phyloP scores from a whole-genome alignment of 1,140 invertebrate species.

The Habropoda laboriosa region DNA sequence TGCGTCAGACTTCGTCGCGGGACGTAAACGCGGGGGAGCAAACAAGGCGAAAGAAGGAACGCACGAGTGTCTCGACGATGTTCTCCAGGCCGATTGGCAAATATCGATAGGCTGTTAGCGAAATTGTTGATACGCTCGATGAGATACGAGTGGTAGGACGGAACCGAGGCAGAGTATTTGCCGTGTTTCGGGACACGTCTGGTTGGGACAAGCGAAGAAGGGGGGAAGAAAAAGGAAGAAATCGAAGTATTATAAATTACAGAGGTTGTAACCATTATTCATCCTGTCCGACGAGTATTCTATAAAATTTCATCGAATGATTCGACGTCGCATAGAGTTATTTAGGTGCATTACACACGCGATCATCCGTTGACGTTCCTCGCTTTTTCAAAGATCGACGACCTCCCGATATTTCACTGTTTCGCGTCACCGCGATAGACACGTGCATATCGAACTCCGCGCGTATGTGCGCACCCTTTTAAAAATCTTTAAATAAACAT shows the following conservation, averaged over 20 bases:
- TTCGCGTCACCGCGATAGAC: no score
- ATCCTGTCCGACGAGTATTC: neutral
- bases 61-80: neutral
- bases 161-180: neutral
- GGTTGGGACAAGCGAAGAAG: no score
- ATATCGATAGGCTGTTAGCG: conserved; percentile 11
- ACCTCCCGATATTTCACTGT: no score
- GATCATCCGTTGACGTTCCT: neutral
- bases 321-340: neutral
- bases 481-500: no score
- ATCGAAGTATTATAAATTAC: no score
- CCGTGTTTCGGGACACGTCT: neutral
- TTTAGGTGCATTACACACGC: neutral
- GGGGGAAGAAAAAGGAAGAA: no score
- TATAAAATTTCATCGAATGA: neutral
- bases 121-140: neutral
- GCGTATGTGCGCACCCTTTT: no score
- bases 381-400: neutral
- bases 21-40: neutral
- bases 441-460: no score
- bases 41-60: neutral
- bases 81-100: neutral
- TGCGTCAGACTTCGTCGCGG: neutral
- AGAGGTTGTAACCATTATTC: neutral
- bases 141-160: neutral